Conservation (phyloP, 92 coral and sea anemone genomes). For the Paramuricea clavata region DNA sequence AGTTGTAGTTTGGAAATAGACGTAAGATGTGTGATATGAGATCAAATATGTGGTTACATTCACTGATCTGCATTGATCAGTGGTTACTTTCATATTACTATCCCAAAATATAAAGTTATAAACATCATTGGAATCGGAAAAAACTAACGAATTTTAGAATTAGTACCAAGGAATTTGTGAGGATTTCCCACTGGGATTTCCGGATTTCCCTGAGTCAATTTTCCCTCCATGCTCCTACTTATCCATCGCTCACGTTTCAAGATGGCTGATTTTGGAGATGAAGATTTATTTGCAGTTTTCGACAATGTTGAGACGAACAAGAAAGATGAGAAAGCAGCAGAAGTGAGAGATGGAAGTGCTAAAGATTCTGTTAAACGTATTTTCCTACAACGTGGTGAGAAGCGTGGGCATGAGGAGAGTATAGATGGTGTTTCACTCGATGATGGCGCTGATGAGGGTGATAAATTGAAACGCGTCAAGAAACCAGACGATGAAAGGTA, state of each 20-base stretch:
- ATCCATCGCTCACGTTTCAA: slow-evolving; percentile 38
- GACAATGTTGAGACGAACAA: slow-evolving; percentile 52
- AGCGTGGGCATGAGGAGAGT: neutral
- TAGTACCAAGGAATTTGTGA: neutral
- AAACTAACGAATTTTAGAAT: neutral
- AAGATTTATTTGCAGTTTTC: slow-evolving; percentile 90
- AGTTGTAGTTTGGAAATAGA: too few species aligned
- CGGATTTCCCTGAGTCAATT: neutral
- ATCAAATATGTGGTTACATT: too few species aligned
- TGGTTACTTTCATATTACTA: too few species aligned
- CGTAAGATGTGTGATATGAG: too few species aligned
- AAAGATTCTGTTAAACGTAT: slow-evolving; percentile 16
- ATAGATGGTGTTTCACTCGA: slow-evolving; percentile 46
- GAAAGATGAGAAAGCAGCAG: slow-evolving; percentile 2
- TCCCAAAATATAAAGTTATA: too few species aligned
- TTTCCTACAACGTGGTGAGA: slow-evolving; percentile 27
- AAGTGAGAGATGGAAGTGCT: neutral
- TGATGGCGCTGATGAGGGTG: slow-evolving; percentile 42
- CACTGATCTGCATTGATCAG: too few species aligned
- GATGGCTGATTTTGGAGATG: slow-evolving; percentile 91
- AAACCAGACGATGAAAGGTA: slow-evolving; percentile 62
- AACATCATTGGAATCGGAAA: too few species aligned
- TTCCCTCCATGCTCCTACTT: neutral
- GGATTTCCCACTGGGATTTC: neutral
- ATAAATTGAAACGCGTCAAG: slow-evolving; percentile 62